Base-by-base conservation (phyloP, 2,888 invertebrate genomes). In the Syritta pipiens region DNA sequence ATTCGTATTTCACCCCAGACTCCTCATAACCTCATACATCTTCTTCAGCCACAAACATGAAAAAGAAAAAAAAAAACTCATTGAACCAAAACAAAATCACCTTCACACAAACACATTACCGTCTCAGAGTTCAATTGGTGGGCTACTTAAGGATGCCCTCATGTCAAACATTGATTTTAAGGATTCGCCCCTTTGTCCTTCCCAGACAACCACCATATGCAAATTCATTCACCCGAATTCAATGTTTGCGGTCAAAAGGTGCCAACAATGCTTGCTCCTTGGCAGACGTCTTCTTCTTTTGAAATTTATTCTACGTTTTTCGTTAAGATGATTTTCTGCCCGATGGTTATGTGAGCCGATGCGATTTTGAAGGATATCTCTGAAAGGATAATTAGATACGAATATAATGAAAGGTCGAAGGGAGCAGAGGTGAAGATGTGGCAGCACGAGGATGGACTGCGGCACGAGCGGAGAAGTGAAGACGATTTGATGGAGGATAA, bases 181-280 rank as follows among this genome's bases (percentile, higher is more conserved):
- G 9, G 1, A 1, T 5, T 35, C 35, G 35, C n/a, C n/a, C n/a
- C 26, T 22, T 60, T 46, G 46, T 65, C 3, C 3, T 10, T 2
- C 14, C 10, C 12, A n/a, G n/a, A 20, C n/a, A 20, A n/a, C 30
- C 30, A 59, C 44, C 65, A 53, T 72, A 77, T 65, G 77, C 72
- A 77, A 72, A 77, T 77, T 53, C 72, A 72, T 53, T 77, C 65
- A 71, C 32, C 63, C 59, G 24, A 57, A 49, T 53, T 51, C 65
- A 53, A 53, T 59, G 46, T 71, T 71, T 71, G 71, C 37, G 71
- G 77, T 51, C 42, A 48, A 65, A 53, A 65, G 59, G 59, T 65
- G 53, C 17, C 17, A 46, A 19, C 55, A 40, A 35, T 9, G 44
- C n/a, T n/a, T n/a, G 46, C 22, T 37, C 14, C 55, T 53, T 32